Base-by-base conservation (phyloP, 2,113 vertebrate species). In the Apaloderma vittatum region DNA sequence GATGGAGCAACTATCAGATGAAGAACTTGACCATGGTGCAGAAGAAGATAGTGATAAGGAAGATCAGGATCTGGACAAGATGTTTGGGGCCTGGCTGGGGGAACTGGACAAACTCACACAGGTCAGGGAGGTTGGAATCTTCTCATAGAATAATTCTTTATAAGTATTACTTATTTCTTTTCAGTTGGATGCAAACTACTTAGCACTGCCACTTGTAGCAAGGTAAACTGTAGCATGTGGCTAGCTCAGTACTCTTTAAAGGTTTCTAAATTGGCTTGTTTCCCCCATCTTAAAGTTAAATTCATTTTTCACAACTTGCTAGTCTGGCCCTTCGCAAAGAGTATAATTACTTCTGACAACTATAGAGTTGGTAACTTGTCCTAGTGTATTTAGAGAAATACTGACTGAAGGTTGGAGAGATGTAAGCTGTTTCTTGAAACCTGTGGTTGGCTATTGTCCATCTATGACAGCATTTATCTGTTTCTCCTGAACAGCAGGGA, bases 31-130 rank as follows among this genome's bases (percentile, higher is more conserved):
- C 95, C 99, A 99, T 97, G 99, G 99, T 70, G 99, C 99, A 0
- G 99, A 99, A 97, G 99, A 99, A 97, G 99, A 99, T 87, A 99
- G 99, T 57, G 99, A 99, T 97, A 99, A 99, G 97, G 99, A 99
- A 97, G 99, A 99, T 97, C 99, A 99, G 93, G 99, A 99, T 97
- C 98, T 99, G 72, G 99, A 99, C 97, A 99, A 99, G 98, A 99
- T 99, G 99, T 99, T 99, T 98, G 99, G 99, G 26, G 99, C 98
- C 80, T 99, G 99, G 99, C 98, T 99, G 45, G 99, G 99, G n/a
- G 99, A 99, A 90, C 98, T 99, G 82, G 99, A 99, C 96, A 99
- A 99, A 94, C 99, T 99, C 58, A 99, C 99, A 55, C 99, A 99
- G 98, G 98, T 99, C 79, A 97, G 94, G 81, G 23, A 70, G 30